Evolutionary conservation across 1,140 invertebrate species (phyloP).

Genomic region (Anagrus nilaparvatae): DNA sequence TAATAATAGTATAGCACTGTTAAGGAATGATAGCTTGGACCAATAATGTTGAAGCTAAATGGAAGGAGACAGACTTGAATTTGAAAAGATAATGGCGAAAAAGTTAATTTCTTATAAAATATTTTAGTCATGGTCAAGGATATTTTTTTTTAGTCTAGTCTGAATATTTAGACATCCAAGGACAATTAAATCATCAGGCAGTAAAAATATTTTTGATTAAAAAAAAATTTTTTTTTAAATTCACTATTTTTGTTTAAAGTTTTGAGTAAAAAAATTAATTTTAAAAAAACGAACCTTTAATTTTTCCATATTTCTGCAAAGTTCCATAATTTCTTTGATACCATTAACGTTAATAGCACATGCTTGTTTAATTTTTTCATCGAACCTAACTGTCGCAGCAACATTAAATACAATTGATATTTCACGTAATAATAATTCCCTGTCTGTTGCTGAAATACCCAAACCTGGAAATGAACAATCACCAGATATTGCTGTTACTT

Average conservation of each 20-base stretch:
- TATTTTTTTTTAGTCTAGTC: background rate
- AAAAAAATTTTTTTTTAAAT: background rate
- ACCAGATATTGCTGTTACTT: constrained; percentile 51
- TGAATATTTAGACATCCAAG: too few species aligned
- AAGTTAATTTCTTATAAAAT: background rate
- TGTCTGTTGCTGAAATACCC: constrained; percentile 48
- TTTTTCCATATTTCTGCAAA: constrained; percentile 49
- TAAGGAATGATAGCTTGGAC: too few species aligned
- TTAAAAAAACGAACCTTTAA: too few species aligned
- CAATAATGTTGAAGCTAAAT: too few species aligned
- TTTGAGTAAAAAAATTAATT: too few species aligned
- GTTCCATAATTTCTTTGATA: constrained; percentile 46
- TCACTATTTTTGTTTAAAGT: background rate
- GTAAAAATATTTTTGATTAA: too few species aligned
- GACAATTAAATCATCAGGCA: background rate
- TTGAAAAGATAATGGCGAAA: too few species aligned
- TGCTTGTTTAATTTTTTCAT: constrained; percentile 62
- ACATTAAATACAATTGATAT: constrained; percentile 73
- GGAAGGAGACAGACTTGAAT: too few species aligned
- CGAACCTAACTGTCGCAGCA: constrained; percentile 79
- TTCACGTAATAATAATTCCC: constrained; percentile 48
- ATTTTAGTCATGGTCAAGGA: background rate
- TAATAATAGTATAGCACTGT: too few species aligned
- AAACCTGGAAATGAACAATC: constrained; percentile 53
- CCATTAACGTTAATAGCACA: constrained; percentile 51